Evolutionary conservation across 2,888 invertebrate species (phyloP).

Genomic region (Rhagonycha fulva): DNA sequence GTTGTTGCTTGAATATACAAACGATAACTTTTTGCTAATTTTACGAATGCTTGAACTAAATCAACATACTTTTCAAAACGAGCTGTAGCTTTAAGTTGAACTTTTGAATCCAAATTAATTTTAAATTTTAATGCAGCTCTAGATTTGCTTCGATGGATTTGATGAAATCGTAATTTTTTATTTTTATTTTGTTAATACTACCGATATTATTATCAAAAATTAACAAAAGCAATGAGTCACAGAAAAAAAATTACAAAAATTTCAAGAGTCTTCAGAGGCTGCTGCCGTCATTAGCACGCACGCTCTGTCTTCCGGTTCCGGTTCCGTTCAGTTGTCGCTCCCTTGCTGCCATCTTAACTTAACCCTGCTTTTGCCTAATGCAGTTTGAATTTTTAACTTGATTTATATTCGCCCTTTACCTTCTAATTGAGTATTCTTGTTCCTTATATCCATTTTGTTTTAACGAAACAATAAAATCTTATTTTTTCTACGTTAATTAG

Average conservation of each 20-base stretch:
- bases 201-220: conserved; percentile 27
- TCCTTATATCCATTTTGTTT: conserved; percentile 32
- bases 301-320: conserved; percentile 54
- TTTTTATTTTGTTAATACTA: background rate
- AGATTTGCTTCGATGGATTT: background rate
- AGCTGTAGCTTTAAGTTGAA: background rate
- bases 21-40: conserved; percentile 30
- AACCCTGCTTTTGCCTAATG: conserved; percentile 42
- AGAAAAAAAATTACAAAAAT: conserved; percentile 32
- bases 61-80: conserved; percentile 5
- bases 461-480: background rate
- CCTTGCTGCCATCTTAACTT: conserved; percentile 42
- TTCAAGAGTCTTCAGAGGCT: conserved; percentile 35
- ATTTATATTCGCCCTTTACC: conserved; percentile 45
- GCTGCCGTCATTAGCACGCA: conserved; percentile 54
- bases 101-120: background rate
- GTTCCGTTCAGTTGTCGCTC: conserved; percentile 47
- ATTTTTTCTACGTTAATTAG: background rate
- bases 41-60: conserved; percentile 14
- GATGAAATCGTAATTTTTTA: background rate
- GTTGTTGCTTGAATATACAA: conserved; percentile 48
- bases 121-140: background rate
- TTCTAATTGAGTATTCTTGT: conserved; percentile 50
- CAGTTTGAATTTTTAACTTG: conserved; percentile 51
- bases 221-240: conserved; percentile 34